Percentiles rank a stretch among this genome's conserved stretches.
These are phyloP conservation scores for Xylota sylvarum DNA, from an alignment of 2,888 invertebrate genomes.

Conservation along the genomic window DNA sequence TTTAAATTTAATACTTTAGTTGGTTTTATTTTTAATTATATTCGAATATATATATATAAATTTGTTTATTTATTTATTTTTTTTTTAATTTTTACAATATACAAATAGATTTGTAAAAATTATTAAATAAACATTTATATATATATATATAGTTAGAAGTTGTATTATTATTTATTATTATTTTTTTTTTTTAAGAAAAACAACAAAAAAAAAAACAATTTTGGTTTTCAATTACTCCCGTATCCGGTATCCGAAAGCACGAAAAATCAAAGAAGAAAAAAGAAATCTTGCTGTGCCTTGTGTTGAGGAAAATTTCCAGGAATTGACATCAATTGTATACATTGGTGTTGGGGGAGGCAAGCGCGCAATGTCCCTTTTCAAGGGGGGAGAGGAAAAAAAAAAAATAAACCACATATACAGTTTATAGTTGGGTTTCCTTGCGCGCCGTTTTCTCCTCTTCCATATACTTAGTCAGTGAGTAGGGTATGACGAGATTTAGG, in stretches of 20 bases:
- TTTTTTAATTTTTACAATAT: background rate
- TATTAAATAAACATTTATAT: background rate
- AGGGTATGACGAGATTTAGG: slow-evolving; percentile 12
- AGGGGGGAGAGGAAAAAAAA: slow-evolving; percentile 11
- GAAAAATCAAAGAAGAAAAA: slow-evolving; percentile 72
- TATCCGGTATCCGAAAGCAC: slow-evolving; percentile 71
- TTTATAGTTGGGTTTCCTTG: background rate
- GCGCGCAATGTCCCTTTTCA: slow-evolving; percentile 37
- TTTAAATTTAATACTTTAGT: background rate
- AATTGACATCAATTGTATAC: slow-evolving; percentile 56
- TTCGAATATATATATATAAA: background rate
- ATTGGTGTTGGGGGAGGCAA: slow-evolving; percentile 42
- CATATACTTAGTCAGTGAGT: background rate
- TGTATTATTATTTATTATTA: too few relatives aligned
- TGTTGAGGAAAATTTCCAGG: slow-evolving; percentile 57
- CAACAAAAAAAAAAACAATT: slow-evolving; percentile 3
- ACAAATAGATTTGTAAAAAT: background rate
- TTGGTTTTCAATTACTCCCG: slow-evolving; percentile 56
- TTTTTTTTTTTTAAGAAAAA: slow-evolving; percentile 9
- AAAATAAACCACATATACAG: slow-evolving; percentile 1
- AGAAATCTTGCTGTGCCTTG: slow-evolving; percentile 45
- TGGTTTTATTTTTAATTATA: too few relatives aligned
- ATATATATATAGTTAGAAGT: slow-evolving; percentile 8
- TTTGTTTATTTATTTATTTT: background rate
- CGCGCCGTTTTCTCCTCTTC: background rate